Base-by-base conservation (phyloP, 2,888 invertebrate species). In the Drosophila dives region DNA sequence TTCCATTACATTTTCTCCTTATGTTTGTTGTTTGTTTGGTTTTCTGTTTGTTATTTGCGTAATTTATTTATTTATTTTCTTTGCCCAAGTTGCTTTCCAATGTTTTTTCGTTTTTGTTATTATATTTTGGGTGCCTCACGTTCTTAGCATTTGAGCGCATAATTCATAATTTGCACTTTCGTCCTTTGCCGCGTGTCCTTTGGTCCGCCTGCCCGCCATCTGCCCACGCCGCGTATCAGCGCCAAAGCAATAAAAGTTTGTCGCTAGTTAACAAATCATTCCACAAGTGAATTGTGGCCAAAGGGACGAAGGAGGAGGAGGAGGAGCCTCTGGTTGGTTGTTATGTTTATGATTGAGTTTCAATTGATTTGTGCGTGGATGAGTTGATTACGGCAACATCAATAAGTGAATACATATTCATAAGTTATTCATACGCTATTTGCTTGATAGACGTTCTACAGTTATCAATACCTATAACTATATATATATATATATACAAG, bases 241-340 rank as follows among this genome's bases (percentile, higher is more conserved):
- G 60, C 45, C 74, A 70, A 76, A 60, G 81, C 84, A 88, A 89
- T 86, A 89, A 86, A 84, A 89, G 79, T 85, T 86, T 83, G 72
- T 80, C 68, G 67, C 75, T 88, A 84, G 89, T 88, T 88, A 86
- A 88, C 88, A 84, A 84, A 88, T 88, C 86, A 83, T 81, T 74
- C 68, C 67, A 68, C 59, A 65, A 81, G 53, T 69, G 75, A 62
- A 66, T 72, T 78, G 70, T 42, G 53, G 33, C 42, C 40, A 29
- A 2, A 10, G 8, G 45, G 42, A 40, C n/a, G 23, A 10, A 23
- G 2, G n/a, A 12, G 3, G 10, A 33, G 20, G 20, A 6, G 23
- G 26, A 26, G 26, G 3, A 29, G 29, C 29, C 29, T 4, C 29
- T 6, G 29, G 4, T 45, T 45, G 3, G 15, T 45, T 23, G 12